These are phyloP conservation scores for Amblyopsis hoosieri DNA, from an alignment of 2,797 vertebrate genomes.

Conservation along the genomic window DNA sequence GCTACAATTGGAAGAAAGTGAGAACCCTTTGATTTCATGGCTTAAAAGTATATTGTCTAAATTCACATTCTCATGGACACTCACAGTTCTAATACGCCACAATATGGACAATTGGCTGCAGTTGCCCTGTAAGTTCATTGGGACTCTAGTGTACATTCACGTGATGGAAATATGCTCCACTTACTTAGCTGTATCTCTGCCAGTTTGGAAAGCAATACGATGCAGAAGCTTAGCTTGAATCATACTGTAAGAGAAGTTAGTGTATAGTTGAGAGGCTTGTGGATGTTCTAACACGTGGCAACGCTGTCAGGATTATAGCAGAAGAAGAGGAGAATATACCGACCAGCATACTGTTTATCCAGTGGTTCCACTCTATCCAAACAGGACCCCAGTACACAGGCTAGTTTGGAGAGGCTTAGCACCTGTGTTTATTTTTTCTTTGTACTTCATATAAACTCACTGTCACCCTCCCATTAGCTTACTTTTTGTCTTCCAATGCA, in stretches of 20 bases:
- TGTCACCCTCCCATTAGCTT: constrained; percentile 67
- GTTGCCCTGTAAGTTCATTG: constrained; percentile 48
- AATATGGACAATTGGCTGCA: constrained; percentile 21
- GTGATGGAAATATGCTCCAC: constrained; percentile 69
- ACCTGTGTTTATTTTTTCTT: constrained; percentile 67
- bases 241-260: constrained; percentile 67
- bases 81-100: constrained; percentile 27
- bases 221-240: constrained; percentile 65
- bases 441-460: constrained; percentile 70
- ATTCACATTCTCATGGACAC: constrained; percentile 34
- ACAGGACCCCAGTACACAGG: constrained; percentile 73
- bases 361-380: constrained; percentile 66
- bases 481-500: constrained; percentile 79
- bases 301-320: constrained; percentile 71
- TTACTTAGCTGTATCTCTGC: constrained; percentile 63
- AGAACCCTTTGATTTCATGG: constrained; percentile 48
- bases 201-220: constrained; percentile 70
- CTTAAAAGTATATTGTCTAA: constrained; percentile 17
- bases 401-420: constrained; percentile 78
- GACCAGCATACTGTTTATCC: constrained; percentile 73
- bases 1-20: constrained; percentile 50
- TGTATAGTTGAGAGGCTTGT: constrained; percentile 64
- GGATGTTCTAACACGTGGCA: constrained; percentile 68
- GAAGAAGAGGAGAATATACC: constrained; percentile 70
- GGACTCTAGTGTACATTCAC: constrained; percentile 60